Conservation (phyloP, 2,113 vertebrate species). For the Bubo blakistoni region DNA sequence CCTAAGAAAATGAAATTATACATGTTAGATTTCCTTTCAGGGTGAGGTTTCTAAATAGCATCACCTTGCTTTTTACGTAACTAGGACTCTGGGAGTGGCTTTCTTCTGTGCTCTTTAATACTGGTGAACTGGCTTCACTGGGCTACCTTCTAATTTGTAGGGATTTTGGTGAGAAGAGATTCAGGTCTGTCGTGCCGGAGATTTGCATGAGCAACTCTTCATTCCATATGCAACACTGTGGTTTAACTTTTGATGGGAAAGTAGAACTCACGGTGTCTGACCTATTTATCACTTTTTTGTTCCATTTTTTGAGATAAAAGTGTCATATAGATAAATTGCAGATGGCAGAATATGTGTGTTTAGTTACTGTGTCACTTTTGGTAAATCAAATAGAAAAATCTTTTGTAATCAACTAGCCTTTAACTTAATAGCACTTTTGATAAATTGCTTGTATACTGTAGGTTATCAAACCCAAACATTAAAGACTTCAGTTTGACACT, state of each 20-base stretch:
- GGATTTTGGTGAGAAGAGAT: background rate
- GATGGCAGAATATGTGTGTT: background rate
- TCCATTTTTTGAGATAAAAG: background rate
- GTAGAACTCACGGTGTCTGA: background rate
- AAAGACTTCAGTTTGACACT: background rate
- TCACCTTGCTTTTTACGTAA: background rate
- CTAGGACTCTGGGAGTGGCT: background rate
- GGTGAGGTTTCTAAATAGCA: conserved; percentile 37
- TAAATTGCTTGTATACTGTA: conserved; percentile 14
- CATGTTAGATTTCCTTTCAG: conserved; percentile 37
- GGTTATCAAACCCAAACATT: conserved; percentile 39
- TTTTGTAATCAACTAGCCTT: conserved; percentile 25
- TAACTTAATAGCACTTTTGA: conserved; percentile 37
- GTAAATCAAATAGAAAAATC: conserved; percentile 32
- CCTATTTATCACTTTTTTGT: background rate
- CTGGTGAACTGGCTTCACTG: background rate
- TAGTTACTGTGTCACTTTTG: conserved; percentile 1
- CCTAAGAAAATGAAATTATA: conserved; percentile 51
- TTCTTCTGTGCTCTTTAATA: background rate
- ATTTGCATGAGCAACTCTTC: background rate
- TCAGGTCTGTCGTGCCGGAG: background rate
- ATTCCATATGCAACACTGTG: background rate
- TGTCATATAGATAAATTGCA: background rate
- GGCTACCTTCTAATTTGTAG: background rate
- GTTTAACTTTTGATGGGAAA: background rate